Evolutionary conservation across 2,113 vertebrate species (phyloP), one percentile per base, ranked within the genome.

Genomic region (Centropus bengalensis): DNA sequence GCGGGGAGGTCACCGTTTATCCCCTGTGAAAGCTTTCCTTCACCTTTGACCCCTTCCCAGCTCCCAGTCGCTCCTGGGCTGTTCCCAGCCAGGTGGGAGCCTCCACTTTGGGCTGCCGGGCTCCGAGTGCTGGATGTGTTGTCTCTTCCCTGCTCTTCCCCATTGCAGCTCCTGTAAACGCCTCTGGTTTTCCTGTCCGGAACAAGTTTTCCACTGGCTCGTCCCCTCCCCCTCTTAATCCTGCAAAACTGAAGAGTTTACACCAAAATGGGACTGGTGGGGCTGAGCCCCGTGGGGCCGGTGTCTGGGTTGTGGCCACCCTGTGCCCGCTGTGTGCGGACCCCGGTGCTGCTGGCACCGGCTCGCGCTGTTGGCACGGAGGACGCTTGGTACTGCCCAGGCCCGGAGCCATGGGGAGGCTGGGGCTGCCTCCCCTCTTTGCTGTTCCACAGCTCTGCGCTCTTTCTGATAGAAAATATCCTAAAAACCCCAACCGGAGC

Each of bases 181-280:
- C 10, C 68, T 93, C 27, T 68, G 68, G 95, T 96, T 96, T 96
- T 96, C 93, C 95, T 96, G 84, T 82, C 95, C 44, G 17, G 95
- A 95, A 27, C 94, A 91, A 97, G 93, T 95, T 97, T 97, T 97
- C 87, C 86, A 26, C 92, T 80, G 92, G 36, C 55, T 86, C 14
- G 1, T 88, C 86, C 89, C 85, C 86, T 86, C 91, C 88, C 69
- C 84, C 88, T 95, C 90, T 93, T 96, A 95, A 96, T 96, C 90
- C 90, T 54, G 28, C 40, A 24, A 42, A 89, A 83, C 21, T 23
- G 8, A 47, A 28, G 92, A 87, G 36, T 74, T 96, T 91, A 49
- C 69, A 8, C 24, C 2, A 5, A 49, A 62, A 54, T 33, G 24
- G 11, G 76, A 1, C 42, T 62, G 74, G 68, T 40, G 77, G 28